These are phyloP conservation scores for Psammodynastes pulverulentus DNA, from an alignment of 2,113 vertebrate species.

Conservation along the genomic window DNA sequence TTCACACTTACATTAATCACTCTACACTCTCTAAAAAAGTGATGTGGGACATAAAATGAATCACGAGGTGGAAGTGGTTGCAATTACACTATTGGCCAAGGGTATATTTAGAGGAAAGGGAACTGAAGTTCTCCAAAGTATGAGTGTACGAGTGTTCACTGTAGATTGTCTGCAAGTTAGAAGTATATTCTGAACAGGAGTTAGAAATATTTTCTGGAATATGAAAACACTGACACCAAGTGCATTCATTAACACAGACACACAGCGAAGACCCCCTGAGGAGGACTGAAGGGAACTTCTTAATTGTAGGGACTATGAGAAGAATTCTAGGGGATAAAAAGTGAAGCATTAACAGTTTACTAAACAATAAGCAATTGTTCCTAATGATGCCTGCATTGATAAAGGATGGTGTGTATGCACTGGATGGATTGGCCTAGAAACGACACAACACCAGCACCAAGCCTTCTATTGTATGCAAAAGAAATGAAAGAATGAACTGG, in stretches of 20 bases:
- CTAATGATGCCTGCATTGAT: slow-evolving; percentile 40
- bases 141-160: neutral
- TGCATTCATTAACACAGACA: slow-evolving; percentile 28
- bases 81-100: slow-evolving; percentile 15
- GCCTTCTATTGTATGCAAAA: neutral
- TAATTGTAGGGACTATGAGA: slow-evolving; percentile 37
- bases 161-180: slow-evolving; percentile 1
- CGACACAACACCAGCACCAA: slow-evolving; percentile 7
- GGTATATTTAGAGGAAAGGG: neutral
- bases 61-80: neutral
- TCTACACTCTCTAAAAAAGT: slow-evolving; percentile 18
- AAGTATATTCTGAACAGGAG: neutral
- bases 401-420: slow-evolving; percentile 44
- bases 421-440: slow-evolving; percentile 37
- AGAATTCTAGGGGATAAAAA: slow-evolving; percentile 31
- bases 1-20: slow-evolving; percentile 49
- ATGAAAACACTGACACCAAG: neutral
- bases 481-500: slow-evolving; percentile 11
- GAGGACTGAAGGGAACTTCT: slow-evolving; percentile 6
- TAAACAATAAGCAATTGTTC: slow-evolving; percentile 46
- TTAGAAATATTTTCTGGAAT: neutral
- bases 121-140: neutral
- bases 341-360: slow-evolving; percentile 32
- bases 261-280: slow-evolving; percentile 38
- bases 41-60: slow-evolving; percentile 19